Evolutionary conservation across 2,113 vertebrate genomes (phyloP).

Genomic region (Caracal caracal): DNA sequence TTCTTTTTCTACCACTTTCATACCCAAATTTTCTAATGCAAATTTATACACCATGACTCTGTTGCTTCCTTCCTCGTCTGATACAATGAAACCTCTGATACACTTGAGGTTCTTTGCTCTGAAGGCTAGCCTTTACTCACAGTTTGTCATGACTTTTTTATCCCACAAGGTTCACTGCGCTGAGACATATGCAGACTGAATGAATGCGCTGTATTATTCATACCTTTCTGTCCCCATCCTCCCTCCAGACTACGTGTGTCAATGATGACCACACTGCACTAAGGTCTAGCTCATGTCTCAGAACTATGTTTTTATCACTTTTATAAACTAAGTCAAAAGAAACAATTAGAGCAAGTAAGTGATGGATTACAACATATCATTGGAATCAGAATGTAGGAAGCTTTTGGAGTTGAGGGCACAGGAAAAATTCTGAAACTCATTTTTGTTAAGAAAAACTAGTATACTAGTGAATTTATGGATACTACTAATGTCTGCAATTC

Average conservation of each 20-base stretch:
- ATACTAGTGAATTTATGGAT: background rate
- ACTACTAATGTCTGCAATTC: background rate
- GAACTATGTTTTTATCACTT: background rate
- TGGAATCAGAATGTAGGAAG: background rate
- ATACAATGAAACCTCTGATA: background rate
- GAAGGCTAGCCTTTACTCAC: background rate
- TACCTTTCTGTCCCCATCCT: background rate
- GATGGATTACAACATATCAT: background rate
- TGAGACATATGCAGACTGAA: background rate
- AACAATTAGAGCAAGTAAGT: background rate
- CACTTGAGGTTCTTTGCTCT: background rate
- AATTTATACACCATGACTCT: background rate
- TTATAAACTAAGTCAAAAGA: slow-evolving; percentile 18
- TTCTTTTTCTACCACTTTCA: background rate
- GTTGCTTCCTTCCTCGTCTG: background rate
- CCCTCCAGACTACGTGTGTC: background rate
- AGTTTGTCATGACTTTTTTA: background rate
- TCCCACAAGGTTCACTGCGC: background rate
- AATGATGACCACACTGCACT: background rate
- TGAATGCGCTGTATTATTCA: background rate
- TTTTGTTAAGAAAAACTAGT: background rate
- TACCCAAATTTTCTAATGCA: background rate
- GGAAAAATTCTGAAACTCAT: background rate
- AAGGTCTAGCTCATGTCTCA: background rate
- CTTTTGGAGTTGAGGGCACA: background rate